A percentile compares a stretch with the other conserved stretches of the same genome.
phyloP scores from a whole-genome alignment of 2,797 vertebrate species.

The Gymnocypris eckloni region DNA sequence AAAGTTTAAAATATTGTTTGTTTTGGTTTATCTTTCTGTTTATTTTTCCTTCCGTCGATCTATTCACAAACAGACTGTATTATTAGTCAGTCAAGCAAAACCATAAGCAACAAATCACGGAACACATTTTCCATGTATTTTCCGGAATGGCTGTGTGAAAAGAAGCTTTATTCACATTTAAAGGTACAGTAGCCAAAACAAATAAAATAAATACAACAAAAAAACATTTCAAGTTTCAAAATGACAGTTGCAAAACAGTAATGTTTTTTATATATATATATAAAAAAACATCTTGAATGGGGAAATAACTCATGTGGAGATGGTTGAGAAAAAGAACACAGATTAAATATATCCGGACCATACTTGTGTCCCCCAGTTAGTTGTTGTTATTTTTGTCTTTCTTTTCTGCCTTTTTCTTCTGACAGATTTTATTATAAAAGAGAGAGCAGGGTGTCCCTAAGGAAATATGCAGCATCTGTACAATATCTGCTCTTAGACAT shows the following conservation, averaged over 20 bases:
- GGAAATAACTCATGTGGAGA: not conserved
- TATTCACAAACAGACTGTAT: no score
- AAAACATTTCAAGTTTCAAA: not conserved
- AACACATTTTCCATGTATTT: no score
- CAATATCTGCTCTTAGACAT: conserved; percentile 47
- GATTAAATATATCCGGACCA: conserved; percentile 4
- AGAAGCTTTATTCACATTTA: not conserved
- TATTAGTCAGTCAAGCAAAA: no score
- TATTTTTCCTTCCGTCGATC: no score
- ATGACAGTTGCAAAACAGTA: not conserved
- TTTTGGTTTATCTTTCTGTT: no score
- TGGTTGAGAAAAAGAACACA: not conserved
- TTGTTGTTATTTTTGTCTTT: not conserved
- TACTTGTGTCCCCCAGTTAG: not conserved
- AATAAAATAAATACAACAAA: not conserved
- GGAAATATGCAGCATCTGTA: conserved; percentile 48
- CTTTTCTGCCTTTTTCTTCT: not conserved
- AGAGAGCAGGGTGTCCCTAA: conserved; percentile 6
- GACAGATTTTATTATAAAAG: conserved; percentile 45
- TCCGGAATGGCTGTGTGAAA: no score
- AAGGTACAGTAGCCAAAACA: not conserved
- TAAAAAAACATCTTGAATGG: not conserved
- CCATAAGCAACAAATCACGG: no score
- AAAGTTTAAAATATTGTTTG: no score
- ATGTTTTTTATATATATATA: not conserved